Evolutionary conservation across 1,140 invertebrate genomes (phyloP).

Genomic region (Drosophila prosaltans): DNA sequence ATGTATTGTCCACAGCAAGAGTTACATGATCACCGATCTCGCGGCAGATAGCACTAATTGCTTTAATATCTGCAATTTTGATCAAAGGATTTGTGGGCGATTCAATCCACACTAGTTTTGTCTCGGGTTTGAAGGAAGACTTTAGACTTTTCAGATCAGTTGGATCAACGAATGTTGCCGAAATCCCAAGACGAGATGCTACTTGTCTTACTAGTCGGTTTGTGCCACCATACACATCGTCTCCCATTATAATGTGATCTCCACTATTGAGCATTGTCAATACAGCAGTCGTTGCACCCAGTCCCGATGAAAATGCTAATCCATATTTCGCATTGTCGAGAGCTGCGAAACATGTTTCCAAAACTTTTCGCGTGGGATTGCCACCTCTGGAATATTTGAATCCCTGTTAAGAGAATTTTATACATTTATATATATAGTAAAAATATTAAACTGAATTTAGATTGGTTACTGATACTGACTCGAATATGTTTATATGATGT

Average conservation of each 20-base stretch:
- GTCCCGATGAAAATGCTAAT: constrained; percentile 94
- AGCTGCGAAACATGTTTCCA: constrained; percentile 95
- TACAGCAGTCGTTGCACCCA: constrained; percentile 92
- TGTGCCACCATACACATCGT: constrained; percentile 98
- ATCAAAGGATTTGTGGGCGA: constrained; percentile 98
- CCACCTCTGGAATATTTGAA: constrained; percentile 97
- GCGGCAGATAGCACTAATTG: constrained; percentile 87
- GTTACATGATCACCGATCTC: constrained; percentile 86
- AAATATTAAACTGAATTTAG: too few species aligned
- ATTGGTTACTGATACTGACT: too few species aligned
- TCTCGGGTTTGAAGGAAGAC: constrained; percentile 90
- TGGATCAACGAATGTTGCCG: constrained; percentile 92
- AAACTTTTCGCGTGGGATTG: constrained; percentile 95
- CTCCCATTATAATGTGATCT: constrained; percentile 95
- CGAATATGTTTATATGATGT: too few species aligned
- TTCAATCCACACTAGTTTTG: constrained; percentile 98
- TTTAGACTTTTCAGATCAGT: constrained; percentile 88
- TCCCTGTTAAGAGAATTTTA: constrained; percentile 84
- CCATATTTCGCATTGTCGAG: constrained; percentile 95
- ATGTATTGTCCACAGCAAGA: constrained; percentile 98
- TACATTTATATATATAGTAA: too few species aligned
- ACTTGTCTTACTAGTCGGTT: constrained; percentile 87
- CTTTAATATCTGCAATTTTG: constrained; percentile 95
- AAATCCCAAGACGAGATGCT: constrained; percentile 87
- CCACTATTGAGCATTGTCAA: constrained; percentile 90